Percentiles rank a stretch among this genome's conserved stretches.
These are phyloP conservation scores for Flabesymbios commensalis DNA, from an alignment of 2,888 invertebrate species.

Conservation along the genomic window DNA sequence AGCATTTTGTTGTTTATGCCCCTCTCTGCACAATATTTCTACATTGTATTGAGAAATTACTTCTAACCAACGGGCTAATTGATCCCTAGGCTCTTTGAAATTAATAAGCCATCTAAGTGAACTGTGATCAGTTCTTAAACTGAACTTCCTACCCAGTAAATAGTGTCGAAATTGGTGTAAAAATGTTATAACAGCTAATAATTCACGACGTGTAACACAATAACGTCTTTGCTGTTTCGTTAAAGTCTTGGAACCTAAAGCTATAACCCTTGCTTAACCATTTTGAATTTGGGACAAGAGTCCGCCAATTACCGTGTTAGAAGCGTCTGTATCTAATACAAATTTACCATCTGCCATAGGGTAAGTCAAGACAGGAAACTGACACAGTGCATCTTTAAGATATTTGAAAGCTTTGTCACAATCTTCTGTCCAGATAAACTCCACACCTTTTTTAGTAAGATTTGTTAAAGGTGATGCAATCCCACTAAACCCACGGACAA, in stretches of 20 bases:
- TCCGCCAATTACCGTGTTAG: not conserved
- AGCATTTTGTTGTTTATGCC: not conserved
- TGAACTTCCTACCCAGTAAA: not conserved
- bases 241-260: not conserved
- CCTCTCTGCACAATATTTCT: too few species aligned
- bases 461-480: slow-evolving; percentile 5
- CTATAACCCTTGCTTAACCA: not conserved
- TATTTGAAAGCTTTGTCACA: not conserved
- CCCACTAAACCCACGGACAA: slow-evolving; percentile 3
- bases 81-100: not conserved
- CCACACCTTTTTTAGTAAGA: not conserved
- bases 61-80: not conserved
- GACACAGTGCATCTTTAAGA: not conserved
- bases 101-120: not conserved
- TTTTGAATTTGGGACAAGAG: not conserved
- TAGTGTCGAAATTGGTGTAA: not conserved
- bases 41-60: too few species aligned
- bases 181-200: not conserved
- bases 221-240: not conserved
- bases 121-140: not conserved
- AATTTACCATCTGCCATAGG: not conserved
- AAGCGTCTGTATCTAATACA: not conserved
- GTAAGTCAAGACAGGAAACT: not conserved
- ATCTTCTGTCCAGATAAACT: not conserved
- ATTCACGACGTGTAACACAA: not conserved